A percentile compares a stretch with the other conserved stretches of the same genome.
These are phyloP conservation scores for Scytalopus superciliaris DNA, from an alignment of 2,113 vertebrate genomes.

Conservation along the genomic window DNA sequence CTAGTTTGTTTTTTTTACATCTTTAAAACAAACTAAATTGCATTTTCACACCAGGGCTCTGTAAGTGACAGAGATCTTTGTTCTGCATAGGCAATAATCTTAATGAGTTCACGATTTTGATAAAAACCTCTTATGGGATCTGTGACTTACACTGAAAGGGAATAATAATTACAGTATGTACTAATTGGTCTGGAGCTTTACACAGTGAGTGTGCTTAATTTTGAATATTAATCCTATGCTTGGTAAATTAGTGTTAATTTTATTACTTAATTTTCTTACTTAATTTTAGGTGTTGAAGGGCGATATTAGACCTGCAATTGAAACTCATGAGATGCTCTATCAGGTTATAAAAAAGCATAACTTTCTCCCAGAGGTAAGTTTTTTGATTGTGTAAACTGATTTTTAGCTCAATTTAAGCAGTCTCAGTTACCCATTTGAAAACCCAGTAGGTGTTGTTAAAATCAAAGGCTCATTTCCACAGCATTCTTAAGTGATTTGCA, in stretches of 20 bases:
- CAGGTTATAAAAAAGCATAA: slow-evolving; percentile 99
- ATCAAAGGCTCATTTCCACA: not conserved
- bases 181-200: not conserved
- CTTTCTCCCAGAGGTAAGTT: slow-evolving; percentile 94
- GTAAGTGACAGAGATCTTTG: not conserved
- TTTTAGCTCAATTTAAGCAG: not conserved
- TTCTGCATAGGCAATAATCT: not conserved
- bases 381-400: not conserved
- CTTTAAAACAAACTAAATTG: not conserved
- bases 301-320: slow-evolving; percentile 96
- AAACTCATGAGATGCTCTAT: slow-evolving; percentile 99
- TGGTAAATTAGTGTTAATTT: not conserved
- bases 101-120: not conserved
- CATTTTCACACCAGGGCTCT: not conserved
- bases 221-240: not conserved
- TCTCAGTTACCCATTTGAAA: not conserved
- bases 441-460: not conserved
- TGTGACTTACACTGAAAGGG: not conserved
- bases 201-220: not conserved
- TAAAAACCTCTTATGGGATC: not conserved
- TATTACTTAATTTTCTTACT: slow-evolving; percentile 36
- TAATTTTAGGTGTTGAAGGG: slow-evolving; percentile 91
- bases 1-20: not conserved
- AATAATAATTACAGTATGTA: not conserved
- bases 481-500: not conserved